Evolutionary conservation across 2,113 vertebrate genomes (phyloP).

Genomic region (Saccopteryx leptura): DNA sequence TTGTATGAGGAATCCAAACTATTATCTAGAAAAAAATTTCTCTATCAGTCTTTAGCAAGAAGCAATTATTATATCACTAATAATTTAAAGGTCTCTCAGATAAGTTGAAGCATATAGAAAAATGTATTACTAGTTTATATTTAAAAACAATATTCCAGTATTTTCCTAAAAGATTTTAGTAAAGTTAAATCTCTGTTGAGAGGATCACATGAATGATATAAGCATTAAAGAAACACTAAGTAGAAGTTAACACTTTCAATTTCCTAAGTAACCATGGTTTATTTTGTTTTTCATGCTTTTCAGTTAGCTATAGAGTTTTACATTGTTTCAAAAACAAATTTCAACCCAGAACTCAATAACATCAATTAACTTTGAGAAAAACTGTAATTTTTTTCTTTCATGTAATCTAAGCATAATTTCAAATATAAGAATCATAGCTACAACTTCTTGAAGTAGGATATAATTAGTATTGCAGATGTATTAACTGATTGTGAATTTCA

Average conservation of each 20-base stretch:
- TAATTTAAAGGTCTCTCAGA: background rate
- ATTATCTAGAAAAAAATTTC: background rate
- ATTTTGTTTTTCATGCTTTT: conserved; percentile 9
- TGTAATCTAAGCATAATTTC: background rate
- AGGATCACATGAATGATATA: background rate
- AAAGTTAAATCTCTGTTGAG: background rate
- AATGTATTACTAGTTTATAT: background rate
- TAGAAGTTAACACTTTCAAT: background rate
- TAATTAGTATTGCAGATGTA: background rate
- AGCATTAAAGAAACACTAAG: background rate
- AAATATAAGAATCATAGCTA: background rate
- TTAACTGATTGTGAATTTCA: background rate
- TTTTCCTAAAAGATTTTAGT: background rate
- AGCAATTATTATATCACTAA: background rate
- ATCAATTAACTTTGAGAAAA: conserved; percentile 35
- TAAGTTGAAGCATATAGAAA: background rate
- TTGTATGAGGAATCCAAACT: background rate
- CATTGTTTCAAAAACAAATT: conserved; percentile 9
- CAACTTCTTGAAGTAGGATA: background rate
- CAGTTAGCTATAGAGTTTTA: conserved; percentile 15
- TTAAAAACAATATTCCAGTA: background rate
- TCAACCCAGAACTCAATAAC: background rate
- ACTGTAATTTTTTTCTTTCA: background rate
- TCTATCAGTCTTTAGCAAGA: background rate
- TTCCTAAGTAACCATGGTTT: background rate